Percentiles rank a stretch among this genome's conserved stretches.
Conservation (phyloP, 2,888 invertebrate species). For the Tillus elongatus region DNA sequence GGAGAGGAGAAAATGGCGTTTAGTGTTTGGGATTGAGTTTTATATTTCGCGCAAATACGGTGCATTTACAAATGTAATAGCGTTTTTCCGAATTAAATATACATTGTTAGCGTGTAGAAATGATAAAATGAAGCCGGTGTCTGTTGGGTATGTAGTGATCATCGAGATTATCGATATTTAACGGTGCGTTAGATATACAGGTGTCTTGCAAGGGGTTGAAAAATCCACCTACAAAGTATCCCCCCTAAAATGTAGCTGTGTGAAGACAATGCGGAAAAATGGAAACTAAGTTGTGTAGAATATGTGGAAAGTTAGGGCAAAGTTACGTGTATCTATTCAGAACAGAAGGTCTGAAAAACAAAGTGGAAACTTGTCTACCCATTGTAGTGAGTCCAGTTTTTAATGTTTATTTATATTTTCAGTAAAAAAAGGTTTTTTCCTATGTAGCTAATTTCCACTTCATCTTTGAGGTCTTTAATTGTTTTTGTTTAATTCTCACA, state of each 20-base stretch:
- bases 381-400: slow-evolving; percentile 36
- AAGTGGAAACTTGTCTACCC: slow-evolving; percentile 41
- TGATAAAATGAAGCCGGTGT: no score
- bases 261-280: slow-evolving; percentile 24
- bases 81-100: not conserved
- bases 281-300: slow-evolving; percentile 38
- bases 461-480: no score
- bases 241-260: slow-evolving; percentile 13
- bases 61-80: no score
- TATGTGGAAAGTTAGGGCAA: slow-evolving; percentile 36
- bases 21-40: slow-evolving; percentile 28
- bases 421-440: no score
- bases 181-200: not conserved
- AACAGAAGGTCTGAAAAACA: slow-evolving; percentile 37
- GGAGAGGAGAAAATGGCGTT: slow-evolving; percentile 31
- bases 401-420: no score
- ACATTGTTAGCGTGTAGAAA: not conserved
- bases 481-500: no score
- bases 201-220: no score
- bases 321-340: slow-evolving; percentile 37
- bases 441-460: no score
- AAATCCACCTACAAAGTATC: no score
- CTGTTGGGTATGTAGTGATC: no score
- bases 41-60: slow-evolving; percentile 5
- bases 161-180: not conserved